Percentiles rank a stretch among this genome's conserved stretches.
These are phyloP conservation scores for Cerceris rybyensis DNA, from an alignment of 2,888 invertebrate genomes.

Conservation along the genomic window DNA sequence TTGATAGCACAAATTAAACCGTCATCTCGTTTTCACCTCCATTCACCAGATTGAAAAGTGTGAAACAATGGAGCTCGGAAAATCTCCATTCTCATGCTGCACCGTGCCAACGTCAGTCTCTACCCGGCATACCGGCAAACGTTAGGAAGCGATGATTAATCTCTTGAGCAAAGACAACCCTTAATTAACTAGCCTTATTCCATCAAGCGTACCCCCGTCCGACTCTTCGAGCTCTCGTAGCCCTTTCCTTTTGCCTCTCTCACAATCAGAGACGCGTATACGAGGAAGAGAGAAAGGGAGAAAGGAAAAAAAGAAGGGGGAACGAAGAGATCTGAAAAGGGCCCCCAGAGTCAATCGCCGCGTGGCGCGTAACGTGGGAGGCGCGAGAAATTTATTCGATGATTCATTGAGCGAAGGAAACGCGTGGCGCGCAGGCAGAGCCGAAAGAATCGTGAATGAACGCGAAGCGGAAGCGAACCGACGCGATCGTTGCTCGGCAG, in stretches of 20 bases:
- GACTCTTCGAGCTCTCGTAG: too few relatives aligned
- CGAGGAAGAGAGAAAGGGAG: too few relatives aligned
- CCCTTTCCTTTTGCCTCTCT: too few relatives aligned
- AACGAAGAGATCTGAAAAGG: background rate
- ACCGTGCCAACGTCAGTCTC: background rate
- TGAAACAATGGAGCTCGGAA: conserved; percentile 4
- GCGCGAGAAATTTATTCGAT: conserved; percentile 50
- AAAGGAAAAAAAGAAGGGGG: too few relatives aligned
- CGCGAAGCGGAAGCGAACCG: conserved; percentile 64
- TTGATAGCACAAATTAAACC: too few relatives aligned
- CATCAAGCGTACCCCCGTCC: conserved; percentile 14
- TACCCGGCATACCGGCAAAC: background rate
- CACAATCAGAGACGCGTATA: too few relatives aligned
- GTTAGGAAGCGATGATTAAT: conserved; percentile 35
- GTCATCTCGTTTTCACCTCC: too few relatives aligned
- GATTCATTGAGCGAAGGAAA: conserved; percentile 62
- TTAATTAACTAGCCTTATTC: conserved; percentile 36
- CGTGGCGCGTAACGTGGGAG: conserved; percentile 32
- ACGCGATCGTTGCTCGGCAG: conserved; percentile 52
- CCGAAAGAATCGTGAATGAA: conserved; percentile 65
- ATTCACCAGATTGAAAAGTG: too few relatives aligned
- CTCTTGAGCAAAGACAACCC: conserved; percentile 32
- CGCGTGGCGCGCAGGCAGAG: conserved; percentile 60
- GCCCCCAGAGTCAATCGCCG: background rate
- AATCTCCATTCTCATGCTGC: conserved; percentile 9